Evolutionary conservation across 2,113 vertebrate species (phyloP), one percentile per base, ranked within the genome.

Genomic region (Elephantulus edwardii): DNA sequence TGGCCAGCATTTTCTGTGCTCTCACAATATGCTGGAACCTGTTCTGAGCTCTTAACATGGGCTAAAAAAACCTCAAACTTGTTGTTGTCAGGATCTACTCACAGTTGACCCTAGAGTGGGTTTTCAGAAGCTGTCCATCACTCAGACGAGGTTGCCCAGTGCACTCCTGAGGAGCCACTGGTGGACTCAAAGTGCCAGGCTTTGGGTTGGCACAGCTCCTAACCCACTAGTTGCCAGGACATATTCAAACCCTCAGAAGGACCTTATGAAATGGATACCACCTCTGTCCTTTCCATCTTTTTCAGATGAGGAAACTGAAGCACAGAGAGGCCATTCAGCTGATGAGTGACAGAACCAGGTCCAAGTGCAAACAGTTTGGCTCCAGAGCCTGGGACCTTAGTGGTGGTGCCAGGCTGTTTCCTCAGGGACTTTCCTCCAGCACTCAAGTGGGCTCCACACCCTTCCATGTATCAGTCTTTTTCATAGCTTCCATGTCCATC

Each of bases 401-500:
- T 7, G 22, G 35, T 2, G 7, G 17, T 2, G 50, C 16, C 2
- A 1, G 54, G 14, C 38, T 0, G 3, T 42, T 20, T 52, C 13
- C 54, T 22, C 2, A 9, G 2, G 0, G 19, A 22, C 7, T 19
- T 28, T 11, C 42, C 50, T 1, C 10, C 19, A 46, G 64, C 11
- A 9, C 56, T 28, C 10, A n/a, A 40, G 40, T 11, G 0, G 46
- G 5, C 30, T 52, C 71, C 4, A 64, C 70, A 71, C 50, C 22
- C 75, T 75, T 30, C 22, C 1, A 0, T 0, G 28, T 33, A 46
- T n/a, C 48, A 8, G 8, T 60, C 77, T 77, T 46, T n/a, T 74
- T 0, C 24, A 17, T 35, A 58, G 64, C 71, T 58, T 28, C 42
- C 3, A 1, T 13, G 74, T 50, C 46, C 24, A 22, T 52, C 26